Evolutionary conservation across 1,140 invertebrate genomes (phyloP), one percentile per base, ranked within the genome.

Genomic region (Wiebesia pumilae): DNA sequence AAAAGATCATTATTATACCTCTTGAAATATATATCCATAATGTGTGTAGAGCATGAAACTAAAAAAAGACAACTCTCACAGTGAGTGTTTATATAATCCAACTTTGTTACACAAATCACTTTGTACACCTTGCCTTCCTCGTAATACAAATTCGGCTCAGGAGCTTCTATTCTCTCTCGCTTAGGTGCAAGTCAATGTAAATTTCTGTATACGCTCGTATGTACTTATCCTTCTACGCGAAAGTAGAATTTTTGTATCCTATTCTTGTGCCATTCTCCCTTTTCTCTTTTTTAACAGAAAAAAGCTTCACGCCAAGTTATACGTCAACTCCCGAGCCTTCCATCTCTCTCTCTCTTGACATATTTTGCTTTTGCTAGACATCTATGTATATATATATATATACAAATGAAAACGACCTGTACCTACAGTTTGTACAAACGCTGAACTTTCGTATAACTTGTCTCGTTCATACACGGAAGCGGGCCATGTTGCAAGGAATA

Each of bases 381-480:
- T 54, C 2, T 27, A 62, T 62, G 58, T 4, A 62, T 27, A 2
- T 27, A 62, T 62, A 27, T 24, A 35, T 69, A 35, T 69, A 35
- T 81, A 54, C 19, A 81, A 47, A n/a, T 33, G 9, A 2, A 30
- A 51, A 54, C n/a, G 21, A 16, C 43, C 87, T 89, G 89, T 89
- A 89, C 65, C 79, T 87, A 87, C 88, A 90, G 89, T 93, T 92
- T 93, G 89, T 90, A 90, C 89, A 91, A 91, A 88, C 90, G 90
- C 88, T 86, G 83, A 92, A 92, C 87, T 91, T 93, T 91, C 86
- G 86, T 90, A 43, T 33, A 73, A 82, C 9, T 54, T 67, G 30
- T 35, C 67, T 33, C 35, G 67, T 69, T 33, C 67, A 35, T 69
- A 35, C 47, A 30, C 30, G 81, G 6, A 27, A 24, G 19, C 54